Percentiles rank a stretch among this genome's conserved stretches.
Conservation (phyloP, 1,140 invertebrate genomes). For the Zophobas morio region DNA sequence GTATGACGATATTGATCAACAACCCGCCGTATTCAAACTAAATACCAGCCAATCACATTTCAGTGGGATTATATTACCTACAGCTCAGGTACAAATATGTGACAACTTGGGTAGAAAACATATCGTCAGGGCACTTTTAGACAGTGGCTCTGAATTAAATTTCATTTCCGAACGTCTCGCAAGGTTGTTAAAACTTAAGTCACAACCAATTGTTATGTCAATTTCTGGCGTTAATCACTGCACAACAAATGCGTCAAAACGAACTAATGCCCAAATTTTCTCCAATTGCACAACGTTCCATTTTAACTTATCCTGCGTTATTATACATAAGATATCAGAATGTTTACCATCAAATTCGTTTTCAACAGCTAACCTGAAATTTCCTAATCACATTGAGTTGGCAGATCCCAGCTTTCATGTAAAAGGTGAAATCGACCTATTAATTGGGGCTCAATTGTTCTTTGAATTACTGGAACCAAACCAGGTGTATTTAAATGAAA, state of each 20-base stretch:
- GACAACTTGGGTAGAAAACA: background rate
- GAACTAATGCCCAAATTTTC: background rate
- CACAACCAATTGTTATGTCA: background rate
- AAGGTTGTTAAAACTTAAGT: background rate
- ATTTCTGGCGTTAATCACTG: background rate
- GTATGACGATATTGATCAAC: too few relatives aligned
- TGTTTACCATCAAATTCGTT: background rate
- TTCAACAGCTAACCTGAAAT: background rate
- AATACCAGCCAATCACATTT: conserved; percentile 8
- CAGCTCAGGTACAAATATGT: background rate
- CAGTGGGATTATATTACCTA: conserved; percentile 5
- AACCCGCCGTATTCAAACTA: background rate
- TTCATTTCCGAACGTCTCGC: background rate
- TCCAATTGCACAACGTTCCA: conserved; percentile 7
- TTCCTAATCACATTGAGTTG: too few relatives aligned
- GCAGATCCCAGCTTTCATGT: conserved; percentile 56
- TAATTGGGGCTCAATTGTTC: too few relatives aligned
- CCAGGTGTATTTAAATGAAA: too few relatives aligned
- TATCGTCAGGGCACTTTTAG: background rate
- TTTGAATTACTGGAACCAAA: too few relatives aligned
- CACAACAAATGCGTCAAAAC: background rate
- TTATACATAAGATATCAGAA: conserved; percentile 6
- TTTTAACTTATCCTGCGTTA: background rate
- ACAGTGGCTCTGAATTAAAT: background rate
- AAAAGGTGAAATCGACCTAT: conserved; percentile 49